Base-by-base conservation (phyloP, 1,140 invertebrate genomes). In the Phymorhynchus buccinoides region DNA sequence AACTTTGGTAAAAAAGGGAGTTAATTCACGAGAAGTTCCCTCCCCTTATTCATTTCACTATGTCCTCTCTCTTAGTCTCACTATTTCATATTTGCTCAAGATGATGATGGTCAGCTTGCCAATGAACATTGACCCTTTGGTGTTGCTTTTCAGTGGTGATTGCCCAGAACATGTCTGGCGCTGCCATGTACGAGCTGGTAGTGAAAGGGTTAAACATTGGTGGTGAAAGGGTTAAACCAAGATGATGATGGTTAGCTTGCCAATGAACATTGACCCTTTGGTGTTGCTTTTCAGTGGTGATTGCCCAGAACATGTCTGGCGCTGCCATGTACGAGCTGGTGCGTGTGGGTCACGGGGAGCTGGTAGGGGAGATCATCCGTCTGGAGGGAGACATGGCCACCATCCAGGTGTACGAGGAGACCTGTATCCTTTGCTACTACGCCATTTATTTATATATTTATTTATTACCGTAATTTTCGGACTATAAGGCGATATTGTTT, bases 121-220 rank as follows among this genome's bases (percentile, higher is more conserved):
- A n/a, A n/a, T n/a, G n/a, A 84, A 80, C 86, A 88, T 92, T n/a
- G 14, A 85, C 62, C 12, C 0, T 30, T 27, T 84, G 48, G n/a
- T 12, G 48, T 52, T 52, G 48, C 48, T 52, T 92, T 95, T 88
- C 93, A 99, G 99, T 99, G 90, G 99, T 99, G 52, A 99, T 98
- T 30, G 99, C 99, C 84, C 98, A 99, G 94, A 97, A 97, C 91
- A 99, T 99, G 99, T 96, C 98, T 86, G 99, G 99, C 87, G 97
- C 99, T 18, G 99, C 99, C 95, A 99, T 99, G 98, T 99, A 99
- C 96, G 99, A 99, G 94, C 94, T 99, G 94, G 99, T 99, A n/a
- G n/a, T n/a, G n/a, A n/a, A n/a, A n/a, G n/a, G n/a, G n/a, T n/a
- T n/a, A n/a, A n/a, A n/a, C n/a, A n/a, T n/a, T n/a, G n/a, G n/a